Conservation (phyloP, 2,888 invertebrate species). For the Sphaeridia pumilis region DNA sequence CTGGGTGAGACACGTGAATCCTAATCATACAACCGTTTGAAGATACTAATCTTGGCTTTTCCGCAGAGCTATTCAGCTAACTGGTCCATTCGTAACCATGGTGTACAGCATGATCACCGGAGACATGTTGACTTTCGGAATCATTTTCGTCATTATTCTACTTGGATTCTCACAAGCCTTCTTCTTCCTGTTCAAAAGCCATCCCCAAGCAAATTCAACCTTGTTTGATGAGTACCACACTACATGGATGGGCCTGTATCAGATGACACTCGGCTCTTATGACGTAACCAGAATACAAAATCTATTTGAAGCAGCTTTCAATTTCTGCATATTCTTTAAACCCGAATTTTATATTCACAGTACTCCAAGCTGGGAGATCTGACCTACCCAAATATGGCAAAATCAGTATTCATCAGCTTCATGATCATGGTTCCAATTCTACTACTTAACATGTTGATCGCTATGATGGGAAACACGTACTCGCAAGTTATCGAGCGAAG, state of each 20-base stretch:
- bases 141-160: conserved; percentile 88
- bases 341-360: too few species aligned
- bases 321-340: too few species aligned
- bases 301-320: background rate
- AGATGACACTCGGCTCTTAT: conserved; percentile 95
- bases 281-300: conserved; percentile 56
- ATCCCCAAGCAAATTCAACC: conserved; percentile 66
- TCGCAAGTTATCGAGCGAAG: conserved; percentile 95
- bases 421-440: conserved; percentile 97
- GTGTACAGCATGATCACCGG: conserved; percentile 98
- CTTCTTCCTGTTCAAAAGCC: conserved; percentile 85
- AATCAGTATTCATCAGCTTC: conserved; percentile 92
- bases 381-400: conserved; percentile 81
- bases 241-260: conserved; percentile 96
- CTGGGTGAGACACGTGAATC: too few species aligned
- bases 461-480: conserved; percentile 99
- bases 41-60: too few species aligned
- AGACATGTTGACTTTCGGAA: conserved; percentile 96
- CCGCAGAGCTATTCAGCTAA: conserved; percentile 75
- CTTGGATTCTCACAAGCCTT: conserved; percentile 94
- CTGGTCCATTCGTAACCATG: conserved; percentile 98
- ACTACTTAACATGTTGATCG: conserved; percentile 82
- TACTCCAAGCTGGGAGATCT: conserved; percentile 83
- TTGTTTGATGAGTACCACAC: conserved; percentile 72
- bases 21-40: too few species aligned